Evolutionary conservation across 1,140 invertebrate species (phyloP).

Genomic region (Fopius arisanus): DNA sequence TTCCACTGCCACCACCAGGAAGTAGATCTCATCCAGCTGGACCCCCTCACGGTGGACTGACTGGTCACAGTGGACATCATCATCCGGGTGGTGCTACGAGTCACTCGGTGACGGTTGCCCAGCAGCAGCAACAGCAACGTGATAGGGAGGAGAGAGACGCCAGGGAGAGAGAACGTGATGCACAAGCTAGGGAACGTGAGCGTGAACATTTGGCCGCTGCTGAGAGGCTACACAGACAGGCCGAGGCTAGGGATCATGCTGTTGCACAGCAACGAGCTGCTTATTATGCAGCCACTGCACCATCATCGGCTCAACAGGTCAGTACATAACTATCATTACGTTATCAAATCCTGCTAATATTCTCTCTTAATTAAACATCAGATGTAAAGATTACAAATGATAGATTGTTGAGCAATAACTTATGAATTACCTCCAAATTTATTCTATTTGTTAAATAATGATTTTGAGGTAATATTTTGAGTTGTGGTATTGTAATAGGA

Average conservation of each 20-base stretch:
- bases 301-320: conserved; percentile 57
- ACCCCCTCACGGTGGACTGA: conserved; percentile 3
- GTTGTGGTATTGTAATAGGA: no score
- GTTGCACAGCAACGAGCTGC: conserved; percentile 51
- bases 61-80: conserved; percentile 42
- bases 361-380: no score
- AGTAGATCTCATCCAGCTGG: conserved; percentile 48
- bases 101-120: conserved; percentile 49
- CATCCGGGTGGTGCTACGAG: conserved; percentile 12
- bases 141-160: conserved; percentile 59
- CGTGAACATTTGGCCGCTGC: conserved; percentile 48
- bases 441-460: no score
- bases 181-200: conserved; percentile 43
- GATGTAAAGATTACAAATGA: no score
- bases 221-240: conserved; percentile 53
- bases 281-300: conserved; percentile 54
- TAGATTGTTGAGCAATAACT: no score
- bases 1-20: conserved; percentile 54
- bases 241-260: conserved; percentile 53
- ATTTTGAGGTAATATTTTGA: no score
- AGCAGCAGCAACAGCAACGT: conserved; percentile 45
- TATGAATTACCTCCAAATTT: no score
- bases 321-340: background rate
- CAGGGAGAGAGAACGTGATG: conserved; percentile 35
- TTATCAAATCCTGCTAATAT: background rate